phyloP scores from a whole-genome alignment of 2,113 vertebrate species.

The Dipodomys ordii region DNA sequence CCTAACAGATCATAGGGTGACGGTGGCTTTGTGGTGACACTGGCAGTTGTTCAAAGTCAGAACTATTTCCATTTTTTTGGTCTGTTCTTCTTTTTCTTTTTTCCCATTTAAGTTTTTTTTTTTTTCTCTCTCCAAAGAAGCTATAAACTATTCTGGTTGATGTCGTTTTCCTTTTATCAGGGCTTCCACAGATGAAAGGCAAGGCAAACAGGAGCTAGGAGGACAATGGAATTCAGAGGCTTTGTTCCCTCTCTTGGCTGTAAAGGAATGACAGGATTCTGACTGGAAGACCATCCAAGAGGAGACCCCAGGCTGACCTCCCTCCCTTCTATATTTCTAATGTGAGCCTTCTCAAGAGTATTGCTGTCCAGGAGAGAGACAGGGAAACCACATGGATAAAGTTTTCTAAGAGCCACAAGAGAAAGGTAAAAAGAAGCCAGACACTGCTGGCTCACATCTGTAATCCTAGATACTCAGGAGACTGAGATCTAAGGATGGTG shows the following conservation, averaged over 20 bases:
- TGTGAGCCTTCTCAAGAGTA: background rate
- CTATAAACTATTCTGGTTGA: constrained; percentile 47
- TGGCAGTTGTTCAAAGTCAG: constrained; percentile 57
- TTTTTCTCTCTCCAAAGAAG: constrained; percentile 49
- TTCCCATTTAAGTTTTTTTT: constrained; percentile 44
- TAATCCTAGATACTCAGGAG: no score
- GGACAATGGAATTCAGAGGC: background rate
- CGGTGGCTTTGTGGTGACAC: background rate
- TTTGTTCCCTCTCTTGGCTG: background rate
- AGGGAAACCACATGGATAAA: background rate
- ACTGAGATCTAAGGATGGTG: no score
- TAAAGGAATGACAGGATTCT: constrained; percentile 13
- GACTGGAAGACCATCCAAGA: background rate
- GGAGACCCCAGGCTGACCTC: background rate
- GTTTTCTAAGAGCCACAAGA: background rate
- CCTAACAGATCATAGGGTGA: background rate
- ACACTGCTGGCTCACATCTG: no score
- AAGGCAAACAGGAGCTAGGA: background rate
- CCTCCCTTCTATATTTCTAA: background rate
- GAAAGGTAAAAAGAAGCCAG: background rate
- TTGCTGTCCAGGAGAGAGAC: background rate
- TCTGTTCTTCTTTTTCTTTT: constrained; percentile 1
- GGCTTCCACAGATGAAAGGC: background rate
- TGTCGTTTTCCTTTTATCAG: constrained; percentile 52
- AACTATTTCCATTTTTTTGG: constrained; percentile 47